Percentiles rank a stretch among this genome's conserved stretches.
phyloP scores from a whole-genome alignment of 2,113 vertebrate genomes.

The Apaloderma vittatum region DNA sequence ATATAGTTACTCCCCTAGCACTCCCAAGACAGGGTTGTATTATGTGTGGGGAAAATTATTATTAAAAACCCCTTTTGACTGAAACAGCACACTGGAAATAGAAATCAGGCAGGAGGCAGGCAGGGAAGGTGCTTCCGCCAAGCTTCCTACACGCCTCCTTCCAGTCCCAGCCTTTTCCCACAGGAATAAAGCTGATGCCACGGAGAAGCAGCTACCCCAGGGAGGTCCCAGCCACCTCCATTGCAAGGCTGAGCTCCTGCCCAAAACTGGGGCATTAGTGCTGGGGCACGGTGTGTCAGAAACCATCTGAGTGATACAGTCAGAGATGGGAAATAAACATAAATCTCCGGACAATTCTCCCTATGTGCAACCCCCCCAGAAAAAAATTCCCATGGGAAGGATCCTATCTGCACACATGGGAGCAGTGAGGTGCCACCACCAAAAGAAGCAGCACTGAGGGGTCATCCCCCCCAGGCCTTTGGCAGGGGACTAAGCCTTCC shows the following conservation, averaged over 20 bases:
- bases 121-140: neutral
- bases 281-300: neutral
- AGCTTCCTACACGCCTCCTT: neutral
- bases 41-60: constrained; percentile 65
- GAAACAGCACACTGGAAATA: constrained; percentile 56
- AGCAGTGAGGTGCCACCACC: neutral
- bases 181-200: fast-evolving
- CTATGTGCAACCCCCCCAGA: neutral
- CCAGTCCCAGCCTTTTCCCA: neutral
- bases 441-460: neutral
- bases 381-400: neutral
- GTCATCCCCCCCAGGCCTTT: neutral
- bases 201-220: fast-evolving
- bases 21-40: constrained; percentile 60
- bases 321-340: neutral
- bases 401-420: too few relatives aligned
- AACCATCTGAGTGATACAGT: neutral
- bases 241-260: neutral
- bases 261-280: neutral
- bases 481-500: neutral
- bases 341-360: neutral
- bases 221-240: neutral
- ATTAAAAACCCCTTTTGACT: constrained; percentile 53
- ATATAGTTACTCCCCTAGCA: constrained; percentile 71
- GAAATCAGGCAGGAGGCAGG: constrained; percentile 20